Evolutionary conservation across 2,888 invertebrate species (phyloP).

Genomic region (Endomychus coccineus): DNA sequence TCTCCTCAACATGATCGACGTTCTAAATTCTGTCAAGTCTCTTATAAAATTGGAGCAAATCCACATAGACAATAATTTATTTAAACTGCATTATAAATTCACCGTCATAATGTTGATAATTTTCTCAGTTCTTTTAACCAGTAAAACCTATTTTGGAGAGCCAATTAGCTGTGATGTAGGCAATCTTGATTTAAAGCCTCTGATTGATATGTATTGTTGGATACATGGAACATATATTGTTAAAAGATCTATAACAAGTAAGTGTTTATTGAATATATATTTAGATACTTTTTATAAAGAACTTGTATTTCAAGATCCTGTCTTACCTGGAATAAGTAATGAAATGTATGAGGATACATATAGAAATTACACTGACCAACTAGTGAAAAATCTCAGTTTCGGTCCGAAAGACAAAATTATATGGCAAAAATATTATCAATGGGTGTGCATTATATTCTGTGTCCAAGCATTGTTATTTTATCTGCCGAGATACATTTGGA

Average conservation of each 20-base stretch:
- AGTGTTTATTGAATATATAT: not conserved
- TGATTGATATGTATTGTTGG: constrained; percentile 73
- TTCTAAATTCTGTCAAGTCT: constrained; percentile 59
- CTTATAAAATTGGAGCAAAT: constrained; percentile 60
- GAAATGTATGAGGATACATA: constrained; percentile 2
- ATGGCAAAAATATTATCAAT: constrained; percentile 61
- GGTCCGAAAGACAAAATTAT: constrained; percentile 41
- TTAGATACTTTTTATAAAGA: too few species aligned
- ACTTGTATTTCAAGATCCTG: constrained; percentile 2
- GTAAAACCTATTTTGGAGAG: constrained; percentile 79
- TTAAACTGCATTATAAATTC: constrained; percentile 66
- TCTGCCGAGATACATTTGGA: constrained; percentile 64
- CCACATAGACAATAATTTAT: constrained; percentile 68
- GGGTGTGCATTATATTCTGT: constrained; percentile 62
- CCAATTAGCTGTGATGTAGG: constrained; percentile 68
- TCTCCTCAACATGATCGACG: constrained; percentile 50
- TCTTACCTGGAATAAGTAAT: constrained; percentile 11
- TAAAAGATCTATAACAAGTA: constrained; percentile 33
- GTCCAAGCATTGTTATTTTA: constrained; percentile 64
- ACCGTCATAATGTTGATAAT: constrained; percentile 65
- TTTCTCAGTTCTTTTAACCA: constrained; percentile 67
- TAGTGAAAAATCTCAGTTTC: constrained; percentile 1
- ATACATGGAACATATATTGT: constrained; percentile 65
- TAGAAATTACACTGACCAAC: constrained; percentile 8
- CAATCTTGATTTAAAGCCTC: constrained; percentile 48